Base-by-base conservation (phyloP, 2,888 invertebrate genomes). In the Agrochola circellaris region DNA sequence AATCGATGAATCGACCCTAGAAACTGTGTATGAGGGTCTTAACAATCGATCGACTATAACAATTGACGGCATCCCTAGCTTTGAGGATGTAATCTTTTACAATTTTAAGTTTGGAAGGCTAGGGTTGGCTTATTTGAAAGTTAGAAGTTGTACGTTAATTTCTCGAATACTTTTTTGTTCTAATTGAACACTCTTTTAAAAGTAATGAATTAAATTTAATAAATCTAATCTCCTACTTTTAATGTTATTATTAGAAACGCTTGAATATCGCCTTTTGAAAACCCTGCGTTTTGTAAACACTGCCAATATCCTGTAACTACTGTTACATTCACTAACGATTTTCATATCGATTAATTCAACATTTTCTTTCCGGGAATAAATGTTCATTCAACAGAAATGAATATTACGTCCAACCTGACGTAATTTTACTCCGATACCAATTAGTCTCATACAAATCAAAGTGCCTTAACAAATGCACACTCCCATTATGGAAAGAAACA, bases 1-100 rank as follows among this genome's bases (percentile, higher is more conserved):
- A 91, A 90, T 91, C 92, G 88, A 91, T 91, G 87, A 87, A 89
- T 91, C 90, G 91, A 91, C 91, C 91, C 91, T 91, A 93, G 91
- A 90, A 91, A 92, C 64, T 84, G 77, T 83, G 60, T 86, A 90
- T 85, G 86, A 90, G 92, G 93, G 92, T 89, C 90, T 91, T 89
- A 86, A 93, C 92, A 92, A 92, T 92, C 89, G 90, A 93, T 87
- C 73, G 87, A 87, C 65, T 78, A 60, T 38, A 89, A 89, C 91
- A 89, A 90, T 91, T 81, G 85, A 77, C 82, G 81, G 68, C 75
- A 85, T 84, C 88, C 82, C 84, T 85, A 84, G 78, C 81, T 83
- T 77, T 77, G 84, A 82, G 73, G 75, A 73, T 79, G 69, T 79
- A 87, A 84, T 84, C 87, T 88, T 85, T 86, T 81, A 75, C 62